Percentiles rank a stretch among this genome's conserved stretches.
Evolutionary conservation across 2,888 invertebrate genomes (phyloP).

Genomic region (Tetranychus piercei): DNA sequence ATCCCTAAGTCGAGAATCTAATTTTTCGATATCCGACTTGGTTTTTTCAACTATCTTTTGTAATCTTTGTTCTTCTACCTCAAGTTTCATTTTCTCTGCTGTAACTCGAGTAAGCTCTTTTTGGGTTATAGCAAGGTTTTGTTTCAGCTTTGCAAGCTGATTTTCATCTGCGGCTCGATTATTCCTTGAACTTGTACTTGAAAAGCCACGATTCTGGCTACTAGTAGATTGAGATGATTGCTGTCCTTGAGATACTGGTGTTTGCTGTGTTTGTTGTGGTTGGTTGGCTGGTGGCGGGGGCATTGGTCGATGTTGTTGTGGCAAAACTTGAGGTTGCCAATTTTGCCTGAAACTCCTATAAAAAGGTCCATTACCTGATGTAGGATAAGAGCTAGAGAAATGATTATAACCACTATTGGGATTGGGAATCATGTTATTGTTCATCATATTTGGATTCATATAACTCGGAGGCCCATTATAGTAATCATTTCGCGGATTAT

Average conservation of each 20-base stretch:
- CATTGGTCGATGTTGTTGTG: background rate
- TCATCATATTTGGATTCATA: background rate
- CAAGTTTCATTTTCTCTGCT: background rate
- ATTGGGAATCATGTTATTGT: background rate
- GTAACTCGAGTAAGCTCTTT: background rate
- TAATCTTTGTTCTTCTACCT: background rate
- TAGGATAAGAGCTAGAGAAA: background rate
- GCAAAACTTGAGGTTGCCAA: background rate
- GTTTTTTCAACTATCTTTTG: background rate
- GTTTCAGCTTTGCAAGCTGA: background rate
- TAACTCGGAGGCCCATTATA: background rate
- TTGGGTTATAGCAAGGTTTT: background rate
- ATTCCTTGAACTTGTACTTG: background rate
- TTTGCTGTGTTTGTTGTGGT: too few species aligned
- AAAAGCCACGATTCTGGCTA: too few species aligned
- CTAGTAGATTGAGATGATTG: background rate
- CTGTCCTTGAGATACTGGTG: background rate
- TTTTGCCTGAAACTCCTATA: background rate
- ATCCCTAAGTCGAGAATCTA: constrained; percentile 1
- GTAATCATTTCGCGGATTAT: background rate
- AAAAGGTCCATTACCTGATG: background rate
- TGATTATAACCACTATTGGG: background rate
- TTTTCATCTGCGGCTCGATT: background rate
- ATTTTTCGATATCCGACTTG: background rate
- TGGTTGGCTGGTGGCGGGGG: background rate